phyloP scores from a whole-genome alignment of 2,888 invertebrate genomes.

The Patella depressa region DNA sequence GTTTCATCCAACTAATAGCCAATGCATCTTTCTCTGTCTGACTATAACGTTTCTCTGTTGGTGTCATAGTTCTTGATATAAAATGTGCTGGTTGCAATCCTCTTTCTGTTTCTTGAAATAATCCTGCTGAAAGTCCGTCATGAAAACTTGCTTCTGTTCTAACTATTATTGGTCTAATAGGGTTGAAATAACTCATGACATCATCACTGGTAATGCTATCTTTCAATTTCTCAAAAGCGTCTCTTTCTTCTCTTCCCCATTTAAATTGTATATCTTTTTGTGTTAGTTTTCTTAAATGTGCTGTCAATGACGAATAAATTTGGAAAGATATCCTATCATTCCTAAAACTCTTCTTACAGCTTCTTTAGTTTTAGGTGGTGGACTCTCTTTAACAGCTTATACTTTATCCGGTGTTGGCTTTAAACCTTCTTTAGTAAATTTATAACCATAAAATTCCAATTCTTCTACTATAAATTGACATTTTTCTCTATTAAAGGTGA shows the following conservation, averaged over 20 bases:
- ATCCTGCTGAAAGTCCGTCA: not conserved
- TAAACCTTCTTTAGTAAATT: not conserved
- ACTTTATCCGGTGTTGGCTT: conserved; percentile 3
- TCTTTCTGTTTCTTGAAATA: conserved; percentile 27
- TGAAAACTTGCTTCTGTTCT: conserved; percentile 3
- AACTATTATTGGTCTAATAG: not conserved
- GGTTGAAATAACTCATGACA: not conserved
- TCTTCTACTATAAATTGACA: not conserved
- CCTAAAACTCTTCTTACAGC: not conserved
- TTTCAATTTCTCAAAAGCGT: not conserved
- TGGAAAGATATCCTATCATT: conserved; percentile 1
- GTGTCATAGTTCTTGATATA: conserved; percentile 29
- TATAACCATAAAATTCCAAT: not conserved
- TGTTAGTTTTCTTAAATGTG: not conserved
- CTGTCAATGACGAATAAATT: not conserved
- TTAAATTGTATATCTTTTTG: not conserved
- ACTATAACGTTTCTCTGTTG: conserved; percentile 28
- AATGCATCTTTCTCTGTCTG: conserved; percentile 26
- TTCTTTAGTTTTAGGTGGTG: not conserved
- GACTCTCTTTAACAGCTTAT: not conserved
- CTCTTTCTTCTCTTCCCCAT: not conserved
- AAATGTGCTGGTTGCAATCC: conserved; percentile 33
- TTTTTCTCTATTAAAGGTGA: not conserved
- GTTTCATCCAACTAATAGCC: conserved; percentile 27
- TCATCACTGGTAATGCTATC: not conserved